Evolutionary conservation across 1,140 invertebrate genomes (phyloP), one percentile per base, ranked within the genome.

Genomic region (Heterodera schachtii): DNA sequence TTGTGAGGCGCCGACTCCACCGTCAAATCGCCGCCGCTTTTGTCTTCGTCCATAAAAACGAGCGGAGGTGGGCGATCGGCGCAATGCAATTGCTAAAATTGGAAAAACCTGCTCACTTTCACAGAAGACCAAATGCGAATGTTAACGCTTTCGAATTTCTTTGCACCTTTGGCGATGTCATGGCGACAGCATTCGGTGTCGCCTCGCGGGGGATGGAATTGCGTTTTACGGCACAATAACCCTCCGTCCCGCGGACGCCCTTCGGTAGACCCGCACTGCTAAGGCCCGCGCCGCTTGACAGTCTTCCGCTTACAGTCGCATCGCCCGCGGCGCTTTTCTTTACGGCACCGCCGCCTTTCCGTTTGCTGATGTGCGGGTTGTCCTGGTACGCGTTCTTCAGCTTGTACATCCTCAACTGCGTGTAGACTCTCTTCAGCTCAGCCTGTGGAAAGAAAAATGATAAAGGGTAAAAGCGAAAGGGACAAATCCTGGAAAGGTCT

Each of bases 351-450:
- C 82, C 82, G 7, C 95, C 95, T 79, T 95, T 92, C 78, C 95
- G 92, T 91, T 96, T 96, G 78, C 94, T 95, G 90, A 97, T 96
- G 92, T 97, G 95, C 41, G 95, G 96, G 92, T 97, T 97, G 91
- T 96, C 95, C 84, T 94, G 93, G 74, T 95, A 92, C 90, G 97
- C 93, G 19, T 94, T 95, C 91, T 96, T 95, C 90, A 95, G 95
- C 85, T 95, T 94, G 84, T 96, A 92, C 66, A 93, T 91, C 82
- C 93, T 91, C 43, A 89, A 73, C 83, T 89, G 95, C 31, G 95
- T 94, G 91, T 97, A 97, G 31, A 97, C 92, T 84, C 95, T 92
- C 91, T 96, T 96, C 77, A 97, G 92, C 91, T 97, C 96, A 67
- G 94, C 94, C 93, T 94, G 19, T 13, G 3, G 31, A 69, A 21